Percentiles rank a stretch among this genome's conserved stretches.
Conservation (phyloP, 2,113 vertebrate species). For the Petaurus breviceps region DNA sequence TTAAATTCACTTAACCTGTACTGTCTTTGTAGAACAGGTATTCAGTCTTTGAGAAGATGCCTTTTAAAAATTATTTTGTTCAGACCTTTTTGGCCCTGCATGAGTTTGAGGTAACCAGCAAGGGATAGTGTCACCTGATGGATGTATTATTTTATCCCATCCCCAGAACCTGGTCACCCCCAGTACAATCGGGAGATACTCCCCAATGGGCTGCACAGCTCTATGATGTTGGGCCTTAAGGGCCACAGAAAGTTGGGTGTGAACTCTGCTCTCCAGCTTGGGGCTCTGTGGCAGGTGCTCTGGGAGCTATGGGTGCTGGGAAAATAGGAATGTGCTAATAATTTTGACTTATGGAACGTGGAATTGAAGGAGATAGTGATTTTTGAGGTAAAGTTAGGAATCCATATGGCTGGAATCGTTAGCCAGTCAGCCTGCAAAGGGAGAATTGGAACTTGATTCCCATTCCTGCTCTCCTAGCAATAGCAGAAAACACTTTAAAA, state of each 20-base stretch:
- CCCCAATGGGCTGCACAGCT: conserved; percentile 63
- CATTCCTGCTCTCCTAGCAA: neutral
- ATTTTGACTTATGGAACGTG: neutral
- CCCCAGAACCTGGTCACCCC: conserved; percentile 78
- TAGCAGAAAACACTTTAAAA: neutral
- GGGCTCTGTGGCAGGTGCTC: neutral
- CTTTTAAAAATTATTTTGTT: neutral
- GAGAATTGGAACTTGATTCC: neutral
- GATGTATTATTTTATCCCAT: conserved; percentile 65
- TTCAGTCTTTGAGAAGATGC: neutral
- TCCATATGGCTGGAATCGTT: neutral
- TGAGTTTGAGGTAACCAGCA: neutral
- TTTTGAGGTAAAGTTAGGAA: neutral
- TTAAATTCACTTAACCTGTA: neutral
- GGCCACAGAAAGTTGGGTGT: conserved; percentile 78
- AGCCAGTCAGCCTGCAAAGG: neutral
- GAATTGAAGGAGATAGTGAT: neutral
- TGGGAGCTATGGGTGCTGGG: neutral
- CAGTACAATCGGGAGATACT: conserved; percentile 55
- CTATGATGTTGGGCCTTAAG: conserved; percentile 45
- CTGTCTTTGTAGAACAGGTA: neutral
- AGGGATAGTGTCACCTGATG: conserved; percentile 43
- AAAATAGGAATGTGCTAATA: neutral
- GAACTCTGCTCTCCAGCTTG: conserved; percentile 52
- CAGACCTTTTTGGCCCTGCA: neutral